Evolutionary conservation across 2,797 vertebrate species (phyloP), one percentile per base, ranked within the genome.

Genomic region (Sebastes paucispinis): DNA sequence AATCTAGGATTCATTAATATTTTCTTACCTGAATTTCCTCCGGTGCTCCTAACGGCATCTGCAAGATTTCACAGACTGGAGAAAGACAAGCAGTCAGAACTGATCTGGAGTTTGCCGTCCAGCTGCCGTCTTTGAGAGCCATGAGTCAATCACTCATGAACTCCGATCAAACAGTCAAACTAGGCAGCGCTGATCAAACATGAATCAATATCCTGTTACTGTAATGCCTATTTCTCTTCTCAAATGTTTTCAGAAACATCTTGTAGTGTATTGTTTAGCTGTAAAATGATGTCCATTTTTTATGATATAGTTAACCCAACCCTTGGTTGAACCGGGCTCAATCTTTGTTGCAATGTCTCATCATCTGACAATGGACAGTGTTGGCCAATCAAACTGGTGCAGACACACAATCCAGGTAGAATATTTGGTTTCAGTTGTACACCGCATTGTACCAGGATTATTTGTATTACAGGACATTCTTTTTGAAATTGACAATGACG

Each of bases 11-110:
- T 63, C 10, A 63, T 63, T 6, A 34, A 64, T 36, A 64, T 64
- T 64, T 64, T 8, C n/a, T 64, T 2, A 34, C 4, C n/a, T 24
- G 20, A 36, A 36, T 36, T 3, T 47, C 43, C 43, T 18, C 43
- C 1, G 6, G 0, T 47, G 16, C 6, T 8, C 43, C 43, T 47
- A 47, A 47, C 7, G 1, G 16, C 0, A 47, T 47, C 6, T 47
- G 43, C 43, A 47, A 47, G 43, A 47, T 18, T 0, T 47, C 43
- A 47, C 43, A 47, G 43, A 47, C 43, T 8, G 43, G 16, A 47
- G 3, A 18, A 18, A 47, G 7, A 47, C 6, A 18, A 47, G 16
- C 43, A 47, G 43, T 47, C 1, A 47, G 43, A 47, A 16, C 43
- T 47, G 43, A 47, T 47, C 43, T 47, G 43, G 43, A 47, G 43